A percentile compares a stretch with the other conserved stretches of the same genome.
phyloP scores from a whole-genome alignment of 1,140 invertebrate species.

The Pissodes strobi region DNA sequence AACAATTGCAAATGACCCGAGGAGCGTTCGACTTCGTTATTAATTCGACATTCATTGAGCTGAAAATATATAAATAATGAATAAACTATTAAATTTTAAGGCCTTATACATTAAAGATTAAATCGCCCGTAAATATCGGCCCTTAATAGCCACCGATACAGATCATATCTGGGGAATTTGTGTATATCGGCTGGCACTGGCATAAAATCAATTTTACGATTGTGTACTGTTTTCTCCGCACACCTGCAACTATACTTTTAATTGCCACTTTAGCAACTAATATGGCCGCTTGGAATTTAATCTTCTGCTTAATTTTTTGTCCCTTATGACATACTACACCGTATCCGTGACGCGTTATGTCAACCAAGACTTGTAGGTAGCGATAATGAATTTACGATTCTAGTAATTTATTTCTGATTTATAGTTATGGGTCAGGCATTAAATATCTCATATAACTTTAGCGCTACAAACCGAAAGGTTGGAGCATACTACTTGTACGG shows the following conservation, averaged over 20 bases:
- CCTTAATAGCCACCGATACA: constrained; percentile 41
- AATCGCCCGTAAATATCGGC: constrained; percentile 46
- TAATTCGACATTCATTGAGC: constrained; percentile 34
- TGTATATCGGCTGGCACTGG: constrained; percentile 42
- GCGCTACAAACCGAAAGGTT: too few relatives aligned
- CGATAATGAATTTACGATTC: constrained; percentile 19
- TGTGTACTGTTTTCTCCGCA: constrained; percentile 39
- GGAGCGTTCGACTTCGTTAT: constrained; percentile 14
- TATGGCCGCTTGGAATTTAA: constrained; percentile 38
- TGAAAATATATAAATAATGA: constrained; percentile 42
- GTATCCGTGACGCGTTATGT: constrained; percentile 19
- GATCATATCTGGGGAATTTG: constrained; percentile 50
- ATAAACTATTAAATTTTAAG: constrained; percentile 50
- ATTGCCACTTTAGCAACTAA: constrained; percentile 45
- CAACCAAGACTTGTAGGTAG: constrained; percentile 5
- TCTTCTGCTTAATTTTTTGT: constrained; percentile 30
- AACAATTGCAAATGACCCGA: constrained; percentile 22
- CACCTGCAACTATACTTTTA: constrained; percentile 50
- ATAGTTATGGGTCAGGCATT: constrained; percentile 6
- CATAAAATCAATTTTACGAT: constrained; percentile 50
- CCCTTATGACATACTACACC: constrained; percentile 28
- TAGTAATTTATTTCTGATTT: constrained; percentile 3
- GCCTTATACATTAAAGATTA: constrained; percentile 48
- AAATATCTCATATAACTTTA: too few relatives aligned
- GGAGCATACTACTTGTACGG: too few relatives aligned